A percentile compares a stretch with the other conserved stretches of the same genome.
These are phyloP conservation scores for Pluvianellus socialis DNA, from an alignment of 2,113 vertebrate genomes.

Conservation along the genomic window DNA sequence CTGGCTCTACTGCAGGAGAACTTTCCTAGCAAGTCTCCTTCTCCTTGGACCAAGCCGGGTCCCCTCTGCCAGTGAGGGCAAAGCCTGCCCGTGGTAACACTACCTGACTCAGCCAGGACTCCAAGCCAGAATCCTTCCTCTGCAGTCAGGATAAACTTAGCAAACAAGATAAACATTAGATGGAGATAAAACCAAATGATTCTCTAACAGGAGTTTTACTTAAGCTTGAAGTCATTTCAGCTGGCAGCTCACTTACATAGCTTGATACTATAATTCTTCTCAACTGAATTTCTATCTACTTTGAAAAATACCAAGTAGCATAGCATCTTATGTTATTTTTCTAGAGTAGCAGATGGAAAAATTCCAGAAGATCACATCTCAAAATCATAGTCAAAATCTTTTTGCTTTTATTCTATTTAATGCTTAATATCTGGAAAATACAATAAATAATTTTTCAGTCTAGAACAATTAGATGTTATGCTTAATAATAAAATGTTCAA, in stretches of 20 bases:
- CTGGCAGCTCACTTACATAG: not conserved
- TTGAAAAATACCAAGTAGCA: not conserved
- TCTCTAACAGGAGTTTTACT: not conserved
- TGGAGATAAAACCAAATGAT: not conserved
- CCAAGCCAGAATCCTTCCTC: not conserved
- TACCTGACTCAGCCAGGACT: not conserved
- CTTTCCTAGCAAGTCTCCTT: not conserved
- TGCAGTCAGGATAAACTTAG: not conserved
- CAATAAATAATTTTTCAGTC: conserved; percentile 30
- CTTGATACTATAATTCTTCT: not conserved
- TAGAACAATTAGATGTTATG: conserved; percentile 37
- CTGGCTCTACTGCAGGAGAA: not conserved
- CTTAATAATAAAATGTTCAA: conserved; percentile 49
- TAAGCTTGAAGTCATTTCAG: not conserved
- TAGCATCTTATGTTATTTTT: not conserved
- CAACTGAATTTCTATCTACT: not conserved
- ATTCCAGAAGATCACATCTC: not conserved
- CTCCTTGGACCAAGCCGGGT: rapidly evolving
- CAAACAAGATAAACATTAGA: not conserved
- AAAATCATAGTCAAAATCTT: conserved; percentile 18
- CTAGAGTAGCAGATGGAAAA: not conserved
- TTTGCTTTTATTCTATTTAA: conserved; percentile 52
- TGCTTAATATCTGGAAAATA: conserved; percentile 33
- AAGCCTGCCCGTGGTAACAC: rapidly evolving
- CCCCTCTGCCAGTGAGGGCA: not conserved